Evolutionary conservation across 2,113 vertebrate genomes (phyloP).

Genomic region (Brachyhypopomus gauderio): DNA sequence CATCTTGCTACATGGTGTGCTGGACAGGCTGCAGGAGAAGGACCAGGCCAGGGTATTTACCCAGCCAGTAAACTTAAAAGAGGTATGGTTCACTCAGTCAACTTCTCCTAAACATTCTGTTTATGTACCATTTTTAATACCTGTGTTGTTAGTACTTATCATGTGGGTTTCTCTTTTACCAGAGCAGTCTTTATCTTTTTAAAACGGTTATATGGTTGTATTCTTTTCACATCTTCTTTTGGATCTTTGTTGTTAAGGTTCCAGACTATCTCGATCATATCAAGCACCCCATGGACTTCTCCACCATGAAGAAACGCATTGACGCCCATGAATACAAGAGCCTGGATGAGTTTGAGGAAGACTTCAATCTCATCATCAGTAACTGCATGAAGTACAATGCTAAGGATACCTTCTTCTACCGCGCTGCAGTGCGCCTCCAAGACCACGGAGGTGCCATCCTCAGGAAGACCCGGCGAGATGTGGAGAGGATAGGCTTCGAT

Average conservation of each 20-base stretch:
- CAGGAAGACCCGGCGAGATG: constrained; percentile 86
- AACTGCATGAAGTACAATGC: constrained; percentile 98
- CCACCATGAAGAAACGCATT: constrained; percentile 88
- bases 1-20: constrained; percentile 85
- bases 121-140: not conserved
- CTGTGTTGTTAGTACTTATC: not conserved
- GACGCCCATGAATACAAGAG: constrained; percentile 85
- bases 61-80: constrained; percentile 90
- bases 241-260: constrained; percentile 76
- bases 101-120: not conserved
- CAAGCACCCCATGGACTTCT: constrained; percentile 94
- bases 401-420: constrained; percentile 95
- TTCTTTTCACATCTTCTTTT: constrained; percentile 10
- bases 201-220: not conserved
- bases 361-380: constrained; percentile 91
- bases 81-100: constrained; percentile 72
- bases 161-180: not conserved
- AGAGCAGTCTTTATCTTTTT: not conserved
- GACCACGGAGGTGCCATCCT: constrained; percentile 92
- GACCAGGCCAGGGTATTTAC: constrained; percentile 92
- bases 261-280: constrained; percentile 97
- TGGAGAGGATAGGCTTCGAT: constrained; percentile 87
- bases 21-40: constrained; percentile 93
- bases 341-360: constrained; percentile 88
- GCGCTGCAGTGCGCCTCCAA: constrained; percentile 87